Conservation (phyloP, 2,113 vertebrate genomes). For the Upupa epops region DNA sequence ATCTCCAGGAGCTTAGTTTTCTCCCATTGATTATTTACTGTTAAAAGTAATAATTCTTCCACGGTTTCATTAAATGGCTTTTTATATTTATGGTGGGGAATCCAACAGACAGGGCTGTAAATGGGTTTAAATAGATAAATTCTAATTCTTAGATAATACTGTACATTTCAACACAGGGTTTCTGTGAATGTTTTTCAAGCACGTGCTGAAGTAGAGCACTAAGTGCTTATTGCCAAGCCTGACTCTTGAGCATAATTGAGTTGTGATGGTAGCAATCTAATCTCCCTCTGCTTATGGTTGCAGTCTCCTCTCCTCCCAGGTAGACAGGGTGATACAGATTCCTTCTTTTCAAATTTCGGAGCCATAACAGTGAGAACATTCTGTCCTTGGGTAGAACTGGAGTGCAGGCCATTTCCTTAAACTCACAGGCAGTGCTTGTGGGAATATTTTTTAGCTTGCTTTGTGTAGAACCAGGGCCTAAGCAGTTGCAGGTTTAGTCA, state of each 20-base stretch:
- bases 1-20: neutral
- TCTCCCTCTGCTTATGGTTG: neutral
- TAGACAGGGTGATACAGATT: neutral
- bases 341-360: neutral
- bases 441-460: neutral
- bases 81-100: neutral
- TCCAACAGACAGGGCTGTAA: neutral
- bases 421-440: neutral
- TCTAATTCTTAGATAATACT: neutral
- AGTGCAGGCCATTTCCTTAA: neutral
- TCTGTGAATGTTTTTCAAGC: neutral
- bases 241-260: neutral
- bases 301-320: neutral
- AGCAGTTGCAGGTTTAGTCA: slow-evolving; percentile 13
- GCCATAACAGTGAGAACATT: neutral
- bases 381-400: neutral
- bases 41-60: neutral
- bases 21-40: neutral
- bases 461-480: neutral
- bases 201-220: neutral
- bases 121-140: neutral
- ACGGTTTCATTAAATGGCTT: neutral
- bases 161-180: neutral
- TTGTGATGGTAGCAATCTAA: neutral
- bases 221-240: neutral